These are phyloP conservation scores for Indicator maculatus DNA, from an alignment of 2,113 vertebrate genomes.

Conservation along the genomic window DNA sequence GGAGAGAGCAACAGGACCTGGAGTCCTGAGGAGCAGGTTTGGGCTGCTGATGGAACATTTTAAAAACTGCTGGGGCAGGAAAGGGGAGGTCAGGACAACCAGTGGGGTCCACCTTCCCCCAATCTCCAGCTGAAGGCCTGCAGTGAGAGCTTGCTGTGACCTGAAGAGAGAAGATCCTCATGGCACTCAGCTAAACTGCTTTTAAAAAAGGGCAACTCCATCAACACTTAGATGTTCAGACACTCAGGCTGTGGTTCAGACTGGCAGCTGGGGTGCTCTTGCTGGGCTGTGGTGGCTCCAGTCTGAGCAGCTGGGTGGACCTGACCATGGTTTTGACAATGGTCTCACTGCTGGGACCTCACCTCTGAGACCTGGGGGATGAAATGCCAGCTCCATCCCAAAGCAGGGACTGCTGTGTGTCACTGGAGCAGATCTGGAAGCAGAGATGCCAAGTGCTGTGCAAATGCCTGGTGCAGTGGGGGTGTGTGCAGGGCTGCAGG, in stretches of 20 bases:
- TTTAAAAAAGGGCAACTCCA: not conserved
- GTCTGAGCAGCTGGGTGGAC: not conserved
- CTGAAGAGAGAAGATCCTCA: not conserved
- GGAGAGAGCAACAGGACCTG: not conserved
- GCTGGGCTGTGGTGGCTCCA: not conserved
- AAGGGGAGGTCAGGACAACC: not conserved
- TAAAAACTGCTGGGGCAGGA: not conserved
- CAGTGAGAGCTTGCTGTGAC: not conserved
- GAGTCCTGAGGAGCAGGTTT: not conserved
- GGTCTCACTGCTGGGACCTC: rapidly evolving
- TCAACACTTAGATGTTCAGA: rapidly evolving
- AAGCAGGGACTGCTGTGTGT: not conserved
- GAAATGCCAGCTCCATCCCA: not conserved
- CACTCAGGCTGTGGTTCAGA: rapidly evolving
- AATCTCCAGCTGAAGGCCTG: not conserved
- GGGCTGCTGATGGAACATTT: not conserved
- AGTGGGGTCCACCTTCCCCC: not conserved
- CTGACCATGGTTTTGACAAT: not conserved
- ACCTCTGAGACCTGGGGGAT: not conserved
- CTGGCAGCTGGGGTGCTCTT: not conserved
- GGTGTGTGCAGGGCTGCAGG: not conserved
- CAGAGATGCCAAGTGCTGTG: rapidly evolving
- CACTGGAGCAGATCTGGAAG: not conserved
- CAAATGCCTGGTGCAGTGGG: too few relatives aligned
- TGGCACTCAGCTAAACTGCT: not conserved